These are phyloP conservation scores for Melinaea menophilus DNA, from an alignment of 2,888 invertebrate species.

Conservation along the genomic window DNA sequence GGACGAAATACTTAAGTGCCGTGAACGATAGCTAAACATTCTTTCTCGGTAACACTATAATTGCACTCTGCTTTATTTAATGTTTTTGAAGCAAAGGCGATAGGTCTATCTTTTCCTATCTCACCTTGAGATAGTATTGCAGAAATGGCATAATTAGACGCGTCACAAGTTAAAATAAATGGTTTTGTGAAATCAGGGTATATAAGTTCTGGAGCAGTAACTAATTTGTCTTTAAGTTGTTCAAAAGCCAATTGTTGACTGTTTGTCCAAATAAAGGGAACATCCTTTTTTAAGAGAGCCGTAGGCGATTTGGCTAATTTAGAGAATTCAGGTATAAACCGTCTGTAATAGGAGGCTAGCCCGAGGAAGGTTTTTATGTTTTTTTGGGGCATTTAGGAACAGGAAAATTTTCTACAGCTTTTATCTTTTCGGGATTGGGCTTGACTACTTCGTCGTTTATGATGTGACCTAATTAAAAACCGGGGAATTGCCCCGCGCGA, in stretches of 20 bases:
- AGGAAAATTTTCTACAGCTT: constrained; percentile 15
- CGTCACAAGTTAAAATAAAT: constrained; percentile 29
- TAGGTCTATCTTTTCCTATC: constrained; percentile 33
- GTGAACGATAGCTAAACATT: constrained; percentile 21
- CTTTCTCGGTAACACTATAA: constrained; percentile 31
- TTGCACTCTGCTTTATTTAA: constrained; percentile 34
- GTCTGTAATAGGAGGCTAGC: constrained; percentile 46
- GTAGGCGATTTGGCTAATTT: constrained; percentile 37
- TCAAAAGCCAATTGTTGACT: constrained; percentile 34
- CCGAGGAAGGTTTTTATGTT: constrained; percentile 37
- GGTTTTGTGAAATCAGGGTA: constrained; percentile 45
- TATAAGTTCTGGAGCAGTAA: constrained; percentile 38
- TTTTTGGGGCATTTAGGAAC: constrained; percentile 20
- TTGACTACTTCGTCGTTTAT: too few relatives aligned
- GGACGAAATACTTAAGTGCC: constrained; percentile 21
- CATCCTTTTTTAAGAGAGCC: constrained; percentile 31
- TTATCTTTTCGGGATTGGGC: constrained; percentile 34
- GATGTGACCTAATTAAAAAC: too few relatives aligned
- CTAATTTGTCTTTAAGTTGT: constrained; percentile 29
- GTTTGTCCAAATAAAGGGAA: constrained; percentile 34
- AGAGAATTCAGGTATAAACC: constrained; percentile 46
- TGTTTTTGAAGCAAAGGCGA: constrained; percentile 33
- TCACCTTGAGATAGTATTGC: constrained; percentile 39
- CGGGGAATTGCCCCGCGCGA: constrained; percentile 12
- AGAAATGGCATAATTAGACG: constrained; percentile 38